Evolutionary conservation across 2,113 vertebrate species (phyloP).

Genomic region (Mugil cephalus): DNA sequence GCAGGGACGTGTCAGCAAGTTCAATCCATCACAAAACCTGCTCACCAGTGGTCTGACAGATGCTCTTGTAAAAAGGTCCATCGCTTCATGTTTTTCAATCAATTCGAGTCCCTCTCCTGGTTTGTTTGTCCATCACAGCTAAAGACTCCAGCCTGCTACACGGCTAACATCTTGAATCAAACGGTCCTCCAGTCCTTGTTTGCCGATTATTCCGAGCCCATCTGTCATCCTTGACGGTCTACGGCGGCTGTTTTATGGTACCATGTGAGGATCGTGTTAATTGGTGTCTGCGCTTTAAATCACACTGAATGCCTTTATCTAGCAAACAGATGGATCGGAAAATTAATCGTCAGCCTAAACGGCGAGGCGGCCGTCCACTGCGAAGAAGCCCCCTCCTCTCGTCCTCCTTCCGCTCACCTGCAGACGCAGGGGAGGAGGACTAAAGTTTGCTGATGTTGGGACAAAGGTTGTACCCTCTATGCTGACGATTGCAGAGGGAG

Average conservation of each 20-base stretch:
- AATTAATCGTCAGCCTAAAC: constrained; percentile 30
- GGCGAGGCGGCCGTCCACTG: constrained; percentile 19
- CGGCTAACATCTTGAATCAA: constrained; percentile 55
- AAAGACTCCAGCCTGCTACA: constrained; percentile 56
- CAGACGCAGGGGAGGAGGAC: constrained; percentile 37
- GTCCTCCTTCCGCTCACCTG: background rate
- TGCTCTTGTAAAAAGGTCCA: constrained; percentile 75
- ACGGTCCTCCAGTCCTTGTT: constrained; percentile 29
- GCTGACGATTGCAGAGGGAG: constrained; percentile 66
- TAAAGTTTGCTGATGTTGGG: constrained; percentile 72
- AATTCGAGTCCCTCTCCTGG: constrained; percentile 58
- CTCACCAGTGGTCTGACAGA: constrained; percentile 68
- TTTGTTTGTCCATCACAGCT: constrained; percentile 76
- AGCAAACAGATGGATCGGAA: constrained; percentile 49
- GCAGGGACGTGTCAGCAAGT: constrained; percentile 61
- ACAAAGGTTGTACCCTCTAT: constrained; percentile 69
- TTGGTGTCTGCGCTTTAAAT: constrained; percentile 49
- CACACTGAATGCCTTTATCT: constrained; percentile 30
- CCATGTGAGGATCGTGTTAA: constrained; percentile 47
- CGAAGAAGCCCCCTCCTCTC: constrained; percentile 7
- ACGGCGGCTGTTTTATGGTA: constrained; percentile 35
- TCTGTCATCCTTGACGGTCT: constrained; percentile 64
- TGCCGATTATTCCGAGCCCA: constrained; percentile 46
- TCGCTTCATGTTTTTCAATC: constrained; percentile 77
- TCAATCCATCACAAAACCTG: constrained; percentile 69